Conservation (phyloP, 64 coral and sea anemone species). For the Montipora cactus region DNA sequence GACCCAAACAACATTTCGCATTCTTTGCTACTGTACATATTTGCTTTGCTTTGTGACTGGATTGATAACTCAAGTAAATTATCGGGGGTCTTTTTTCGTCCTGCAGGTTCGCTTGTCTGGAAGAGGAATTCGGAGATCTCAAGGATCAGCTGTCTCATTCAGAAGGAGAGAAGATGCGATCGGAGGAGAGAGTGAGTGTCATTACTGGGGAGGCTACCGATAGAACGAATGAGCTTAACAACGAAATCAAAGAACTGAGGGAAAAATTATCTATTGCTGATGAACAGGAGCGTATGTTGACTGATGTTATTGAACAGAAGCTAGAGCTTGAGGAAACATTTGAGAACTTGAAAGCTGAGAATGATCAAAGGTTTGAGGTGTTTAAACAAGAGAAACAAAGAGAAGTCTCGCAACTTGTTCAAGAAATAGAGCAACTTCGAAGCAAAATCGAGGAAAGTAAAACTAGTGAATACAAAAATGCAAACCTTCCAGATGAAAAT, state of each 20-base stretch:
- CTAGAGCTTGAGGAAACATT: conserved; percentile 12
- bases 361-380: not conserved
- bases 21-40: no score
- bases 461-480: not conserved
- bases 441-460: not conserved
- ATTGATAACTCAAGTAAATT: no score
- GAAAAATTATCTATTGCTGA: not conserved
- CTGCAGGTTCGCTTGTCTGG: not conserved
- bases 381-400: conserved; percentile 24
- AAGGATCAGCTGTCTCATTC: conserved; percentile 2
- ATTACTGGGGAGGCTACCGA: not conserved
- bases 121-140: conserved; percentile 9
- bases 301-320: conserved; percentile 17
- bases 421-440: conserved; percentile 8
- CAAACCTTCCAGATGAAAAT: not conserved
- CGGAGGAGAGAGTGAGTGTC: not conserved
- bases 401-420: not conserved
- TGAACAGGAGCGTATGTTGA: conserved; percentile 6
- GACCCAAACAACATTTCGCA: no score
- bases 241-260: not conserved
- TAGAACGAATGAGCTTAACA: conserved; percentile 16
- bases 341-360: not conserved
- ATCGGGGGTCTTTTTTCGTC: not conserved
- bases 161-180: not conserved
- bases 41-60: no score